Evolutionary conservation across 2,113 vertebrate species (phyloP), one percentile per base, ranked within the genome.

Genomic region (Pseudorectes ferrugineus): DNA sequence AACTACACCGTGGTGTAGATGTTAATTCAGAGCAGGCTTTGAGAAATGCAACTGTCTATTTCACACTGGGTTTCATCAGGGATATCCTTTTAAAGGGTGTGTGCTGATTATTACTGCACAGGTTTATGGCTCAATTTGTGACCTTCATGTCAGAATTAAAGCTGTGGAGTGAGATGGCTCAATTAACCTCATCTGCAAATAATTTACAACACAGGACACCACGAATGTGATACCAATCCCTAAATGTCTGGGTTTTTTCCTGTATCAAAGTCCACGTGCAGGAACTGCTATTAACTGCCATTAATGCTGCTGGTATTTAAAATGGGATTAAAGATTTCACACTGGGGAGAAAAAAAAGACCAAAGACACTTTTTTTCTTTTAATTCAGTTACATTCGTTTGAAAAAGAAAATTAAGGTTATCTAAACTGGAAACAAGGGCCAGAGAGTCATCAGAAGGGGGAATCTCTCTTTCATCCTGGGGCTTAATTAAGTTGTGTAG

Each of bases 181-280:
- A 93, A 89, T 96, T 96, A 96, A 85, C 87, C 73, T 81, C 61
- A 89, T 76, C 85, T 88, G 83, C 91, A 97, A 91, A 89, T 95
- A 61, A 96, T 94, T 93, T 93, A 10, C 70, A 86, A 17, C 25
- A 40, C 73, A 61, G 89, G 55, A 71, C 23, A 71, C 28, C 71
- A 40, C 10, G 18, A 68, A 61, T 54, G 35, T 28, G 58, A 94
- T 73, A 93, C 33, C 83, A 83, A 48, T 54, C 77, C 55, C 67
- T 92, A 86, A 90, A 93, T 83, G 46, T 88, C 77, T 82, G 63
- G 57, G 12, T 28, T 94, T 86, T 83, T 79, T 45, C 68, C 73
- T 85, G 29, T 78, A 93, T 93, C 48, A 74, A 96, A 97, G 38
- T 51, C 83, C n/a, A 78, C n/a, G 67, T 9, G n/a, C 23, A 61